Evolutionary conservation across 2,888 invertebrate species (phyloP), one percentile per base, ranked within the genome.

Genomic region (Ormyrus labotus): DNA sequence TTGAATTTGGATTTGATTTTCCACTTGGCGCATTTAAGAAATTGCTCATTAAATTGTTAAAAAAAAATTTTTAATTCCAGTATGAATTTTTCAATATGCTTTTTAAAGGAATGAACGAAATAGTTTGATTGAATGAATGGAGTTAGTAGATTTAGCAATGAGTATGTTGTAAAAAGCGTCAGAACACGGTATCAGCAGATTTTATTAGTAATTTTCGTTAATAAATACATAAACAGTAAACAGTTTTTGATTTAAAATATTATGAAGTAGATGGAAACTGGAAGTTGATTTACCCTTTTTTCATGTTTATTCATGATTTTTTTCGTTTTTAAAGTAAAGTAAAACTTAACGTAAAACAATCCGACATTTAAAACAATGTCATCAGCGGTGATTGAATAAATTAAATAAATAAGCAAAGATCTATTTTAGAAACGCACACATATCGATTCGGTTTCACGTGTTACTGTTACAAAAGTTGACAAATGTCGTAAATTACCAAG

Each of bases 371-470:
- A 13, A 55, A 71, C 13, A 13, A 69, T 55, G 67, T 69, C 60
- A 61, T 60, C 50, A 11, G 51, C 53, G 58, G 57, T 71, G 51
- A 69, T 50, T 68, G 67, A 67, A 48, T 69, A 74, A 69, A 72
- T 34, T 34, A 71, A 72, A 48, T 63, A 72, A 77, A 78, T 67
- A 78, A 48, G 67, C 68, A 79, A 81, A 76, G 76, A 72, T 76
- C 82, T 83, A 83, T 83, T 82, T 82, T 81, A 83, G 78, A 84
- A 82, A 84, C 80, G 77, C 71, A 83, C 83, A 84, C 84, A 84
- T 83, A 84, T 84, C 84, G 81, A 83, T 84, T 86, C 83, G 81
- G 83, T 85, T 87, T 83, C 82, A 83, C 73, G 11, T 72, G 79
- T 72, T 81, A 79, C 65, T 73, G 75, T 81, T 81, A 72, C 51